phyloP scores from a whole-genome alignment of 1,140 invertebrate genomes.

The Orchesella cincta region DNA sequence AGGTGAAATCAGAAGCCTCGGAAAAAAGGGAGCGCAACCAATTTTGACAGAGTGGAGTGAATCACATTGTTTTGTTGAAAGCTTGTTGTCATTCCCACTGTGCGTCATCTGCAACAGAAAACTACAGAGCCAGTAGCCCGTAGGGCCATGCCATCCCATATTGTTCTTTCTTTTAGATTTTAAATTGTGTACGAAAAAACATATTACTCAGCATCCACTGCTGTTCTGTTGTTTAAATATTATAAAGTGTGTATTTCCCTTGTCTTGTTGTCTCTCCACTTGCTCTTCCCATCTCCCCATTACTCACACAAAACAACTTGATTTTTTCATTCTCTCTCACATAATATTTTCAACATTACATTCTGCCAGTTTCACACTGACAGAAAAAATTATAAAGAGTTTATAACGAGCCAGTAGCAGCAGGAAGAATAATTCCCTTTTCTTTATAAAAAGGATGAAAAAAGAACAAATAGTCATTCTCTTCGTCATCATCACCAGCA shows the following conservation, averaged over 20 bases:
- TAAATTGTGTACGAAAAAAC: too few species aligned
- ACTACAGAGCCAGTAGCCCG: too few species aligned
- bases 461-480: too few species aligned
- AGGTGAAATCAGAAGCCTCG: conserved; percentile 45
- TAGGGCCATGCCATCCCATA: background rate
- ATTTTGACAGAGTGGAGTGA: conserved; percentile 49
- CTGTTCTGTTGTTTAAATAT: background rate
- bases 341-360: too few species aligned
- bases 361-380: too few species aligned
- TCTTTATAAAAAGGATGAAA: too few species aligned
- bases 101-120: conserved; percentile 51
- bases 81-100: conserved; percentile 50
- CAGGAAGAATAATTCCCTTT: too few species aligned
- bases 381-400: too few species aligned
- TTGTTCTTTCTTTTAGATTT: background rate
- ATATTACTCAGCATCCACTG: conserved; percentile 12
- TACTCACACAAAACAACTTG: background rate
- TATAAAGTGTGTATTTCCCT: conserved; percentile 16
- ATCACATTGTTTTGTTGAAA: conserved; percentile 50
- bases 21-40: conserved; percentile 47
- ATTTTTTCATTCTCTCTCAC: too few species aligned
- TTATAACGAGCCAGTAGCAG: too few species aligned
- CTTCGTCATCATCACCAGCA: too few species aligned
- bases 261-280: conserved; percentile 5
- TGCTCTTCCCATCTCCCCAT: background rate